Evolutionary conservation across 1,140 invertebrate genomes (phyloP).

Genomic region (Euglossa dilemma): DNA sequence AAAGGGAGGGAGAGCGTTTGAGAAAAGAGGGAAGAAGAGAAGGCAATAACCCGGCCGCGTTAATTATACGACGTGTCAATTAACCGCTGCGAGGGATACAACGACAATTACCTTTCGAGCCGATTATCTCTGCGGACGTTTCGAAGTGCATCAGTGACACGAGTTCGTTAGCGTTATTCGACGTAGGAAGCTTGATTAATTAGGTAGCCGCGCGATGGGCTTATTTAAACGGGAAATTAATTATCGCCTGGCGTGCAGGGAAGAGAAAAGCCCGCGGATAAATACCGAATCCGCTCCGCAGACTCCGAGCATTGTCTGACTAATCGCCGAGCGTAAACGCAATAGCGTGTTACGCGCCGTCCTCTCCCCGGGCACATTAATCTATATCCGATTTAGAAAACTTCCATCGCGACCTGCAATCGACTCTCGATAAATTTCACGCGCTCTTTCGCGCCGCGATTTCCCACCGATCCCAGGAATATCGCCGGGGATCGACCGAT

Average conservation of each 20-base stretch:
- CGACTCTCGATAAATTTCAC: not conserved
- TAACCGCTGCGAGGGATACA: not conserved
- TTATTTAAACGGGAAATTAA: conserved; percentile 61
- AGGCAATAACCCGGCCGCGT: not conserved
- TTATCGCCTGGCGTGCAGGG: conserved; percentile 1
- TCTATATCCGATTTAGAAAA: not conserved
- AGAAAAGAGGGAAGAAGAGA: conserved; percentile 6
- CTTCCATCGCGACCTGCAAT: not conserved
- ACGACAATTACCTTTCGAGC: conserved; percentile 35
- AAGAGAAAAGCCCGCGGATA: conserved; percentile 23
- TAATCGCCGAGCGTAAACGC: conserved; percentile 19
- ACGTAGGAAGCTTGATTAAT: conserved; percentile 48
- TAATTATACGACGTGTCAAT: conserved; percentile 28
- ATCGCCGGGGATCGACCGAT: too few species aligned
- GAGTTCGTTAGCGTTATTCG: conserved; percentile 55
- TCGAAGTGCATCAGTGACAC: conserved; percentile 32
- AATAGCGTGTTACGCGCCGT: not conserved
- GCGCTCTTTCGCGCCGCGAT: too few species aligned
- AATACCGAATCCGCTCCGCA: conserved; percentile 22
- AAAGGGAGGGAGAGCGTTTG: not conserved
- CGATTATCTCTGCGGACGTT: conserved; percentile 23
- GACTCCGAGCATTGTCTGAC: conserved; percentile 14
- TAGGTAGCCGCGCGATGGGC: conserved; percentile 7
- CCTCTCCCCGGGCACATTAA: not conserved
- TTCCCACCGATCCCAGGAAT: too few species aligned